phyloP scores from a whole-genome alignment of 2,113 vertebrate species.

The Lontra canadensis region DNA sequence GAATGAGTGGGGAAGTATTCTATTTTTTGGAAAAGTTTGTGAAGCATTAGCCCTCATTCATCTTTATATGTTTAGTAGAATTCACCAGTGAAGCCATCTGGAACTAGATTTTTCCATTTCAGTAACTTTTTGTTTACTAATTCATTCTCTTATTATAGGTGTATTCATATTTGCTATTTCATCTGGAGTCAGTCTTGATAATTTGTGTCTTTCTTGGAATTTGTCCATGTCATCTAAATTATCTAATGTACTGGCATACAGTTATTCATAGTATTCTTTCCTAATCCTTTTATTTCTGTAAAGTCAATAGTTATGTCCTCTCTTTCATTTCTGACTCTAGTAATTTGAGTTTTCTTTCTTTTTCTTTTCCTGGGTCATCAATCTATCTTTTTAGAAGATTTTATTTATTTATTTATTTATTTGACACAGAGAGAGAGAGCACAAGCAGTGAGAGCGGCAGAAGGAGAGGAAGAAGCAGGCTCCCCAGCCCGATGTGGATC shows the following conservation, averaged over 20 bases:
- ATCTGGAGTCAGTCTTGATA: not conserved
- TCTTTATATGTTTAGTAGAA: slow-evolving; percentile 10
- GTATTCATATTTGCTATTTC: not conserved
- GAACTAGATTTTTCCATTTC: not conserved
- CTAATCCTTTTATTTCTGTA: not conserved
- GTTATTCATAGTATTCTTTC: not conserved
- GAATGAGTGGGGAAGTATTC: not conserved
- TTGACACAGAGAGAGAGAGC: too few relatives aligned
- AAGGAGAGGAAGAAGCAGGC: too few relatives aligned
- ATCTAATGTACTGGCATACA: not conserved
- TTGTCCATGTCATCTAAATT: not conserved
- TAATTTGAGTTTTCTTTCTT: not conserved
- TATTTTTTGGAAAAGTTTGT: not conserved
- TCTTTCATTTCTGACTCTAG: slow-evolving; percentile 4
- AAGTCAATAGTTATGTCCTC: not conserved
- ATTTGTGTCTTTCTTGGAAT: not conserved
- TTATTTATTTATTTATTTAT: too few relatives aligned
- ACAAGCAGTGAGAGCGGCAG: too few relatives aligned
- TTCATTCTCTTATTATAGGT: not conserved
- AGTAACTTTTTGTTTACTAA: slow-evolving; percentile 1
- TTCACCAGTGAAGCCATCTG: not conserved
- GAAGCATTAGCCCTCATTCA: not conserved
- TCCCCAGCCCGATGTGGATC: too few relatives aligned
- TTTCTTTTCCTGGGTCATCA: not conserved
- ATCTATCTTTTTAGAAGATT: not conserved